These are phyloP conservation scores for Geothlypis trichas DNA, from an alignment of 2,113 vertebrate genomes.

Conservation along the genomic window DNA sequence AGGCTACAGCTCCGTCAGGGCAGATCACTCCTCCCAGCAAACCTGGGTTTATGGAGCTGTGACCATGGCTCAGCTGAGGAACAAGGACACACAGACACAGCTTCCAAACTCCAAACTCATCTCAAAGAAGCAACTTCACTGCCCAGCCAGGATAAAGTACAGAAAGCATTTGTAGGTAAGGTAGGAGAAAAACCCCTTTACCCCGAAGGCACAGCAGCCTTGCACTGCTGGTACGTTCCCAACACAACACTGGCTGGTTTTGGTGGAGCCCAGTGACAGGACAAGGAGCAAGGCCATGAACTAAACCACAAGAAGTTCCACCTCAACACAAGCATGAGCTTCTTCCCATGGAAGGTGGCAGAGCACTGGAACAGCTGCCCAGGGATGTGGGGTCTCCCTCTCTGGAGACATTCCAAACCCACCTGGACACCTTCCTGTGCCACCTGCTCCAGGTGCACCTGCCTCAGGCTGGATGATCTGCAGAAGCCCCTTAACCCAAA, in stretches of 20 bases:
- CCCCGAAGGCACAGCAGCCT: not conserved
- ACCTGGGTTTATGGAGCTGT: not conserved
- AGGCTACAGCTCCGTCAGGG: not conserved
- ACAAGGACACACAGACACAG: fast-evolving
- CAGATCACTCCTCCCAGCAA: fast-evolving
- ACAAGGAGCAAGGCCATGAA: not conserved
- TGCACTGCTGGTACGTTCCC: not conserved
- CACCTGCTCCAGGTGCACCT: not conserved
- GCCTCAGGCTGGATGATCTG: not conserved
- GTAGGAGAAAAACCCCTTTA: not conserved
- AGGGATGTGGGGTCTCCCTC: not conserved
- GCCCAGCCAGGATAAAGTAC: not conserved
- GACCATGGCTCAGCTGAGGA: fast-evolving
- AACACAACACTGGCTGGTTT: not conserved
- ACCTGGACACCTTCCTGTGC: fast-evolving
- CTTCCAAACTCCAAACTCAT: not conserved
- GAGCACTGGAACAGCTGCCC: not conserved
- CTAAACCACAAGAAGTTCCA: not conserved
- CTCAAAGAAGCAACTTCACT: not conserved
- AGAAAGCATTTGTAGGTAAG: not conserved
- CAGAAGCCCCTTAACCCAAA: not conserved
- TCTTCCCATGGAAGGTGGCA: not conserved
- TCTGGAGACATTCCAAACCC: not conserved
- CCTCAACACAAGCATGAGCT: not conserved
- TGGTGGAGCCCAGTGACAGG: not conserved